A percentile compares a stretch with the other conserved stretches of the same genome.
Conservation (phyloP, 2,888 invertebrate species). For the Thecophora atra region DNA sequence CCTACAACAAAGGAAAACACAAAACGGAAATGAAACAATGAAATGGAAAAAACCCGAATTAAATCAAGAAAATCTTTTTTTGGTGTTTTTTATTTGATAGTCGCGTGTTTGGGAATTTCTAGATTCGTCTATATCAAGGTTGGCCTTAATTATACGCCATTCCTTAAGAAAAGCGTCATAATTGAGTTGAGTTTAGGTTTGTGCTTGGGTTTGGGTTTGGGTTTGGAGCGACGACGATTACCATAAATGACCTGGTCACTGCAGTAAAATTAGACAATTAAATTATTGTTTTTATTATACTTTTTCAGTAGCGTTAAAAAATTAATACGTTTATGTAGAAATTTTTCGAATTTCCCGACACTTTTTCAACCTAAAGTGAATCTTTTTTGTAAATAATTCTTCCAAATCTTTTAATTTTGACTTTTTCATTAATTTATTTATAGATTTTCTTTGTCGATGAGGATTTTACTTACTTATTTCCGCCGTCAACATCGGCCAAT, state of each 20-base stretch:
- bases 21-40: too few species aligned
- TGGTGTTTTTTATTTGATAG: constrained; percentile 5
- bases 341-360: too few species aligned
- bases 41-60: too few species aligned
- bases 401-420: too few species aligned
- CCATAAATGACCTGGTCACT: neutral
- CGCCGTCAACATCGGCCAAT: constrained; percentile 63
- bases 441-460: neutral
- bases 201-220: too few species aligned
- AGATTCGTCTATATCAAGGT: constrained; percentile 14
- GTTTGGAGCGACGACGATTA: too few species aligned
- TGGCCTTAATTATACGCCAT: neutral
- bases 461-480: constrained; percentile 69
- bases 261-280: neutral
- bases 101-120: constrained; percentile 6
- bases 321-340: too few species aligned
- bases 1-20: too few species aligned
- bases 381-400: too few species aligned
- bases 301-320: too few species aligned
- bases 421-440: neutral
- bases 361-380: too few species aligned
- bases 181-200: neutral
- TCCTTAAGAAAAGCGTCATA: neutral
- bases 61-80: neutral
- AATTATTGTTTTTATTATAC: too few species aligned